These are phyloP conservation scores for Siniperca undulata DNA, from an alignment of 2,797 vertebrate genomes.

Conservation along the genomic window DNA sequence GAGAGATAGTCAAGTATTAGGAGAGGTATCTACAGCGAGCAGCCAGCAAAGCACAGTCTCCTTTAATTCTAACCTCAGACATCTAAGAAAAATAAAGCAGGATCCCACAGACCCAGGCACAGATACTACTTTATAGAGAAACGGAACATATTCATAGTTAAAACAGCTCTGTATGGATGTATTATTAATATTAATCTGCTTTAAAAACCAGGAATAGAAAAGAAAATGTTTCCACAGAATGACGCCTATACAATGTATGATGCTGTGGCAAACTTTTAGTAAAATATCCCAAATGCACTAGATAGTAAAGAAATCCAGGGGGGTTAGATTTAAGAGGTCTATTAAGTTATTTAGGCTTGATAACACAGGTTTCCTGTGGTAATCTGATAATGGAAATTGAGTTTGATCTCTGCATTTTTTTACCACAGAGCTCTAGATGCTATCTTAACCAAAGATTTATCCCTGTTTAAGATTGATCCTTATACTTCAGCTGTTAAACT, in stretches of 20 bases:
- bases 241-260: neutral
- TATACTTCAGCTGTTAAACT: slow-evolving; percentile 22
- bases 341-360: slow-evolving; percentile 22
- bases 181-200: slow-evolving; percentile 38
- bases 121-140: slow-evolving; percentile 37
- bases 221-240: slow-evolving; percentile 6
- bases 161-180: slow-evolving; percentile 15
- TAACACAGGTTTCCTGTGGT: neutral
- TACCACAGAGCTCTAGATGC: neutral
- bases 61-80: slow-evolving; percentile 66
- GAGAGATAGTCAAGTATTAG: slow-evolving; percentile 70
- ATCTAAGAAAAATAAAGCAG: slow-evolving; percentile 29
- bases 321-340: slow-evolving; percentile 5
- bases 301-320: neutral
- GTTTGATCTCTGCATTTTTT: slow-evolving; percentile 9
- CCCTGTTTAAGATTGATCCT: slow-evolving; percentile 14
- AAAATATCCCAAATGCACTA: neutral
- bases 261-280: neutral
- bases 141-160: slow-evolving; percentile 35
- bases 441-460: slow-evolving; percentile 12
- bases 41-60: slow-evolving; percentile 55
- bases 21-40: slow-evolving; percentile 61
- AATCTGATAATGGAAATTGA: slow-evolving; percentile 32
- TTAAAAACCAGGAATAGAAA: slow-evolving; percentile 22
- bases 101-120: slow-evolving; percentile 16